Base-by-base conservation (phyloP, 92 coral and sea anemone species). In the Zoanthus sansibaricus region DNA sequence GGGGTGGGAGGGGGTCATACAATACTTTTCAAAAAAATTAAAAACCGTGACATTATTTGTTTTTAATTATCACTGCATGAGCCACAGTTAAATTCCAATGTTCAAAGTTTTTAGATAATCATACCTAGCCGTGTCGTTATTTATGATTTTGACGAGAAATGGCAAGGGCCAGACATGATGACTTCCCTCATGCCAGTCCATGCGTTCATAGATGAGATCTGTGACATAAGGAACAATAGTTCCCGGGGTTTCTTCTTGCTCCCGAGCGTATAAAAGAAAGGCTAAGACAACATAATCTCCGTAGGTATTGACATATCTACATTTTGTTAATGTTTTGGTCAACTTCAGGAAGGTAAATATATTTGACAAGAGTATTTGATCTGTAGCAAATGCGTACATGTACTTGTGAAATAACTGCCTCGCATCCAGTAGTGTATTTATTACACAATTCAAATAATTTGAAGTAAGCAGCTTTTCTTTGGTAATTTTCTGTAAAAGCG, bases 71-170 rank as follows among this genome's bases (percentile, higher is more conserved):
- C 3, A 37, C 1, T 1, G 42, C 1, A 37, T 37, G 42, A 37
- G 42, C 42, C 0, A 49, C 55, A 45, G 20, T 61, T 80, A 80
- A 66, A 80, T 66, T 66, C 85, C 85, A 80, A 66, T 20, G 6
- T 80, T 80, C 17, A 80, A 67, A 66, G 0, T 66, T 66, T 80
- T 80, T 5, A 80, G 59, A 66, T 80, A 80, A 80, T 80, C 75
- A 13, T 66, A 80, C 14, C 45, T 62, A 66, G 61, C 45, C 47
- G 64, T 66, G 9, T 47, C 45, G 52, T 80, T 80, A 10, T 71
- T 62, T 11, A 80, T 21, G 46, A 80, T 47, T 33, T 21, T 80
- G 64, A 80, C 44, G 46, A 80, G 85, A 17, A 80, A 80, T 59
- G 44, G 13, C 45, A 80, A 46, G 44, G 85, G 85, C 85, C 85